Percentiles rank a stretch among this genome's conserved stretches.
Evolutionary conservation across 2,888 invertebrate genomes (phyloP).

Genomic region (Zaprionus obscuricornis): DNA sequence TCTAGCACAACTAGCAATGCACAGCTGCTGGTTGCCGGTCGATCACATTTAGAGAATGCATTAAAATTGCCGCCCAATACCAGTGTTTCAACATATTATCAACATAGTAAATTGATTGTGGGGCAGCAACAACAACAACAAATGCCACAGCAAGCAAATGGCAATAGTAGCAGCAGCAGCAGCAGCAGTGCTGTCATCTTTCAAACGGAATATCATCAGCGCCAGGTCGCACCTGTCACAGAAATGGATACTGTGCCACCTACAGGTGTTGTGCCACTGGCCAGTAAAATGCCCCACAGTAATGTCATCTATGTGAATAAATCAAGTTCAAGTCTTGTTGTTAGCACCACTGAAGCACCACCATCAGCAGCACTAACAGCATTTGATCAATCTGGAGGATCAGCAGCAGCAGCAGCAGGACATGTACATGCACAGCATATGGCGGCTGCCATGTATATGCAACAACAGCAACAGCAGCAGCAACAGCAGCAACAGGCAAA

Average conservation of each 20-base stretch:
- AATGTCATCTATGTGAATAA: constrained; percentile 82
- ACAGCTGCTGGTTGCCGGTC: constrained; percentile 67
- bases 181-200: constrained; percentile 40
- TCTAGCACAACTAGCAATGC: constrained; percentile 63
- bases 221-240: constrained; percentile 78
- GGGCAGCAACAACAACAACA: constrained; percentile 32
- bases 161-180: constrained; percentile 7
- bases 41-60: constrained; percentile 81
- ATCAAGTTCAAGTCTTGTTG: constrained; percentile 26
- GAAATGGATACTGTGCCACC: constrained; percentile 80
- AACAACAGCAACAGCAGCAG: constrained; percentile 37
- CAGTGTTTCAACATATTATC: constrained; percentile 81
- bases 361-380: constrained; percentile 35
- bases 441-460: constrained; percentile 47
- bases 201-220: constrained; percentile 46
- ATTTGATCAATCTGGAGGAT: constrained; percentile 38
- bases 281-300: constrained; percentile 80
- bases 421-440: constrained; percentile 47
- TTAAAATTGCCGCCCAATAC: constrained; percentile 82
- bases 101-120: constrained; percentile 76
- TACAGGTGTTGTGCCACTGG: constrained; percentile 72
- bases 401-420: constrained; percentile 43
- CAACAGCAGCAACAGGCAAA: constrained; percentile 31
- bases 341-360: constrained; percentile 45
- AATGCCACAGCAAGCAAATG: constrained; percentile 7